Evolutionary conservation across 64 coral and sea anemone species (phyloP), one percentile per base, ranked within the genome.

Genomic region (Stichodactyla mertensii): DNA sequence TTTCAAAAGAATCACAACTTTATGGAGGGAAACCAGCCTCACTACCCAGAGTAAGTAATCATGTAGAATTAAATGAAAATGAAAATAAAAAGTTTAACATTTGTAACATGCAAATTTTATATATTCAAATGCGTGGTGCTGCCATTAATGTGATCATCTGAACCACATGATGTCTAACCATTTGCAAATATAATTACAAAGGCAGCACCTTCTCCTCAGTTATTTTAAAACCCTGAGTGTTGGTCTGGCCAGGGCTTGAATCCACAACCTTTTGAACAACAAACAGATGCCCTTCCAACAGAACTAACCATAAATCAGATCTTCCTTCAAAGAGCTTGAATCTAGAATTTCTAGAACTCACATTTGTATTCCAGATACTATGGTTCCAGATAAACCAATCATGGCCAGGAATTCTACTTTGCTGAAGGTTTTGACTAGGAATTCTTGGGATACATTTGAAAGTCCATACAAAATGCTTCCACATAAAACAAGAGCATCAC

Each of bases 391-490:
- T 15, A 98, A 45, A 83, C 92, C 89, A 52, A 98, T 91, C 95
- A 98, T 98, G 19, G 89, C 95, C 71, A 98, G 91, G 84, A 98
- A 98, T 85, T 98, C 95, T 55, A 89, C 80, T 83, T 86, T 86
- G 77, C 80, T 94, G 78, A 79, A 98, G 4, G 66, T 98, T 83
- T 98, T 98, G 18, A 98, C 95, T 20, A 98, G 78, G 89, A 98
- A 98, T 80, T 98, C 95, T 78, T 98, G 83, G 26, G 95, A 92
- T 58, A 98, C 91, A 89, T 98, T 98, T 5, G 88, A 88, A 62
- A 98, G 24, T 24, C 92, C 95, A 92, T 98, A 98, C 64, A 93
- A 87, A 24, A 93, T 58, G 9, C 90, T 88, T 80, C 95, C 95
- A 83, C 57, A 88, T 11, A 93, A 51, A 82, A 98, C 95, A 10